Percentiles rank a stretch among this genome's conserved stretches.
phyloP scores from a whole-genome alignment of 2,113 vertebrate genomes.

The Corydoras sp. region DNA sequence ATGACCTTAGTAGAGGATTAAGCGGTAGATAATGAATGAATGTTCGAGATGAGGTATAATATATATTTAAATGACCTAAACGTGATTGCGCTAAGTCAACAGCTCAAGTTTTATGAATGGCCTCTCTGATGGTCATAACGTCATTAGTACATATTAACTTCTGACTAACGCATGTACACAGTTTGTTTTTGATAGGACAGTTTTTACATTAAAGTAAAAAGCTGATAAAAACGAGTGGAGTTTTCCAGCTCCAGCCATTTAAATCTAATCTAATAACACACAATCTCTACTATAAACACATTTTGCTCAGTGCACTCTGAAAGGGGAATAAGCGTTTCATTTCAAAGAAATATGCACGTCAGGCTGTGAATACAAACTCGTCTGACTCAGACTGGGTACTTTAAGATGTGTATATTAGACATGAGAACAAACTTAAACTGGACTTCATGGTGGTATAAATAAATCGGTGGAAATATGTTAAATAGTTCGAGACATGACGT shows the following conservation, averaged over 20 bases:
- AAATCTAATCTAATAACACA: constrained; percentile 18
- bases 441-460: background rate
- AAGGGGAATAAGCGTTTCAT: background rate
- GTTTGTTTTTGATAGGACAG: background rate
- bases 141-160: background rate
- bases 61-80: too few species aligned
- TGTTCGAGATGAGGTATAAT: too few species aligned
- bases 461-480: constrained; percentile 9
- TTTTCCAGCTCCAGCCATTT: constrained; percentile 7
- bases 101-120: too few species aligned
- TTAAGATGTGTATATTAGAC: background rate
- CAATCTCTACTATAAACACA: constrained; percentile 12
- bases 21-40: too few species aligned
- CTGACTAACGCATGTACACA: background rate
- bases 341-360: background rate
- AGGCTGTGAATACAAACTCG: background rate
- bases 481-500: background rate
- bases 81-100: too few species aligned
- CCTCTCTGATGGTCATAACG: too few species aligned
- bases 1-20: too few species aligned
- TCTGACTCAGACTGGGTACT: background rate
- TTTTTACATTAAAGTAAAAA: constrained; percentile 4
- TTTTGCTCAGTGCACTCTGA: background rate
- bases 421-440: background rate
- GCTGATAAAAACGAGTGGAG: background rate